Base-by-base conservation (phyloP, 1,140 invertebrate species). In the Temnothorax longispinosus region DNA sequence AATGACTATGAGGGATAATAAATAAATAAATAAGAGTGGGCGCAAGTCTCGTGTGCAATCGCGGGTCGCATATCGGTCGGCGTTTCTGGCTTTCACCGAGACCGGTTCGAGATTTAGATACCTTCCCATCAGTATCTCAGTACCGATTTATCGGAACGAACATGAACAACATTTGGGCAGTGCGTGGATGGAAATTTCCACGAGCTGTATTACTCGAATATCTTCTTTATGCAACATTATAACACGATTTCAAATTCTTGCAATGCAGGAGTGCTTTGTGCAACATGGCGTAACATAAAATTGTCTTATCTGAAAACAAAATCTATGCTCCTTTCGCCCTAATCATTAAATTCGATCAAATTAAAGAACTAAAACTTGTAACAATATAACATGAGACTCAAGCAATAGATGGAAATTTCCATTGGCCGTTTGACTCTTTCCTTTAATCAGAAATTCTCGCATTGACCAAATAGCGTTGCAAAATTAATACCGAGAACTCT, bases 61-160 rank as follows among this genome's bases (percentile, higher is more conserved):
- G 54, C 32, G 7, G 13, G 15, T 47, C n/a, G n/a, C 27, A 50
- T 15, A 60, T 35, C 32, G 27, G 38, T 56, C n/a, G 13, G 21
- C 21, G 35, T 72, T 15, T 10, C 18, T 72, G 41, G 32, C 52
- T 84, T 84, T 84, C 80, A 62, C 80, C 54, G 32, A 18, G 38
- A 84, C 80, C 80, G 69, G 80, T 84, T 75, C n/a, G 5, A 21
- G n/a, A 32, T 84, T 60, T 75, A 27, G 27, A 27, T 27, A 60
- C 27, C 27, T 50, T 60, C 10, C 56, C 27, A n/a, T n/a, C n/a
- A 27, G 27, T 27, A 27, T 27, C 1, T 41, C 27, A 74, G 72
- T 58, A 3, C 7, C 15, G 52, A 72, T 74, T 74, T n/a, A 44
- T 44, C 27, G n/a, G 60, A 72, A 47, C 27, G 21, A 27, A 81